Evolutionary conservation across 2,888 invertebrate species (phyloP), one percentile per base, ranked within the genome.

Genomic region (Epistrophe eligans): DNA sequence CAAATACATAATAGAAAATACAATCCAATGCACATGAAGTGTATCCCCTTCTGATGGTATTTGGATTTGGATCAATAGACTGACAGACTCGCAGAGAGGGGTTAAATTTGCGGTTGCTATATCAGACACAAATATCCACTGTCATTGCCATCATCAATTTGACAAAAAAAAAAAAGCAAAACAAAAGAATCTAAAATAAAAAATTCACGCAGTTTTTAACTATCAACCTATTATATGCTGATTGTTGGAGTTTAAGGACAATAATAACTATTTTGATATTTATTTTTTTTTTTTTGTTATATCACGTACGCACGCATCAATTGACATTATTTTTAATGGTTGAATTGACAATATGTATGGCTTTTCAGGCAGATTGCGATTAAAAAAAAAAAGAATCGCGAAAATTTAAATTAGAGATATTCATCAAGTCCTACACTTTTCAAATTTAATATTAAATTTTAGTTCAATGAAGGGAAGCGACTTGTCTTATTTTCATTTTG

Each of bases 291-390:
- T 15, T 19, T 0, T 8, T 43, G 9, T 17, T 24, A 6, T 3
- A 24, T 24, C 38, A 43, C 62, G 40, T 40, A 62, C 15, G 67
- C 35, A 60, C 73, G 62, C 62, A 79, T 79, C 77, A 77, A 74
- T 79, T 82, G 82, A 64, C 74, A 73, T 82, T 85, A 74, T 40
- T 85, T 85, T 82, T 74, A 82, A 85, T 85, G 77, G 71, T 66
- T 64, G 40, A 79, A 48, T 74, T 84, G 84, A 84, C 84, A 84
- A 71, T 70, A 50, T 58, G 60, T 64, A 62, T 35, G 50, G 50
- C 24, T 67, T 55, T 60, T 24, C 32, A 57, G 35, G 32, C 40
- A 35, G 64, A 38, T 58, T 38, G 70, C 19, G 19, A 45, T 67
- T 43, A 35, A 40, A 45, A 28, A 19, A 38, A 62, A 57, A 57